These are phyloP conservation scores for Troides helena DNA, from an alignment of 2,888 invertebrate species.

Conservation along the genomic window DNA sequence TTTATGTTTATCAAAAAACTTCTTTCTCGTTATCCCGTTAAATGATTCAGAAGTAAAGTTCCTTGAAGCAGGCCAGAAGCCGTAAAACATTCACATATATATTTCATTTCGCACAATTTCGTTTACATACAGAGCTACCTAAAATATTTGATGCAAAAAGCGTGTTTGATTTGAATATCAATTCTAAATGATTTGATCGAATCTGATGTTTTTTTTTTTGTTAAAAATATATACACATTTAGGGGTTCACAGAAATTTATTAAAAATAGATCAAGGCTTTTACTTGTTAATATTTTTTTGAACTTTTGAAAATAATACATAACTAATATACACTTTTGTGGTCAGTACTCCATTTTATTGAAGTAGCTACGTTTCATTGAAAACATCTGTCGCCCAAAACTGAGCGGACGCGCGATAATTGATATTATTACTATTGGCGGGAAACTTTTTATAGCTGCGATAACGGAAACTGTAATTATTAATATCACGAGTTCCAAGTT, in stretches of 20 bases:
- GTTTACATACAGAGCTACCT: too few relatives aligned
- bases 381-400: slow-evolving; percentile 22
- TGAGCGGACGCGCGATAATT: slow-evolving; percentile 4
- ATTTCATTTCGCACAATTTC: neutral
- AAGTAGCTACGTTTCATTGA: neutral
- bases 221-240: too few relatives aligned
- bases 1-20: slow-evolving; percentile 2
- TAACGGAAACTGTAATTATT: slow-evolving; percentile 35
- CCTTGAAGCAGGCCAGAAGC: neutral
- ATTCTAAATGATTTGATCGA: too few relatives aligned
- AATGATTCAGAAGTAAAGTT: neutral
- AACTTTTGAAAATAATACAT: too few relatives aligned
- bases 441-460: slow-evolving; percentile 32
- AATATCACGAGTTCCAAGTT: neutral
- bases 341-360: too few relatives aligned
- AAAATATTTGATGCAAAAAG: too few relatives aligned
- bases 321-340: too few relatives aligned
- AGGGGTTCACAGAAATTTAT: too few relatives aligned
- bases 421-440: slow-evolving; percentile 19
- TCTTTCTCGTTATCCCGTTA: neutral
- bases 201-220: too few relatives aligned
- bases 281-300: too few relatives aligned
- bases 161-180: too few relatives aligned
- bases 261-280: too few relatives aligned
- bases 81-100: neutral